A percentile compares a stretch with the other conserved stretches of the same genome.
phyloP scores from a whole-genome alignment of 2,888 invertebrate genomes.

The Lasioglossum marginatum region DNA sequence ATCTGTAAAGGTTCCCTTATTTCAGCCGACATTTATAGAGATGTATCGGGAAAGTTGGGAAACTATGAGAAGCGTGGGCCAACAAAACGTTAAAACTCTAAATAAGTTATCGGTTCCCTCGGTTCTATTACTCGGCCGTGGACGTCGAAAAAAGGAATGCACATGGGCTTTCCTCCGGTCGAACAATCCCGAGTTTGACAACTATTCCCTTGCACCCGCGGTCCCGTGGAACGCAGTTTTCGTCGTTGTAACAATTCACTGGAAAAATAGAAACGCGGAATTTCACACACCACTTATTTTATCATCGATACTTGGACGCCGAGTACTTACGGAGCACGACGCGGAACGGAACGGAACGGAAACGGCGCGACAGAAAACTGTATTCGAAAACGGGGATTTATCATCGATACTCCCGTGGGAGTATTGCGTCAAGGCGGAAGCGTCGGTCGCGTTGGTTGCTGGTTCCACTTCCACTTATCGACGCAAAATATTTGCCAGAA shows the following conservation, averaged over 20 bases:
- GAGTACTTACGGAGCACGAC: neutral
- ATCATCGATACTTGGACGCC: constrained; percentile 1
- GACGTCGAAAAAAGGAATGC: neutral
- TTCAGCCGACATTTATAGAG: neutral
- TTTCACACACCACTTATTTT: constrained; percentile 29
- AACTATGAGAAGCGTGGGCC: neutral
- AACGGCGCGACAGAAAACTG: neutral
- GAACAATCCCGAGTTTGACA: neutral
- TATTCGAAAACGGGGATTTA: constrained; percentile 37
- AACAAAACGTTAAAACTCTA: neutral
- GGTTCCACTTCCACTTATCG: constrained; percentile 50
- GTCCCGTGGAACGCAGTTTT: neutral
- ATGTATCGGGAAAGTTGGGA: neutral
- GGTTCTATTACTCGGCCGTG: neutral
- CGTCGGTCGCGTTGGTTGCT: constrained; percentile 52
- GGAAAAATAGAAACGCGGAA: constrained; percentile 9
- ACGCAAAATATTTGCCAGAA: constrained; percentile 63
- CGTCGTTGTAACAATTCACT: neutral
- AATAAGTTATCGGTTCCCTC: neutral
- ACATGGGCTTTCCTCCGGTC: neutral
- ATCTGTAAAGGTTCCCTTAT: neutral
- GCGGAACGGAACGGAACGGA: no score
- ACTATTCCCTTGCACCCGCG: neutral
- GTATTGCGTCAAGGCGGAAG: constrained; percentile 17
- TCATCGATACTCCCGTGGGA: constrained; percentile 22